These are phyloP conservation scores for Calyptomena viridis DNA, from an alignment of 2,113 vertebrate genomes.

Conservation along the genomic window DNA sequence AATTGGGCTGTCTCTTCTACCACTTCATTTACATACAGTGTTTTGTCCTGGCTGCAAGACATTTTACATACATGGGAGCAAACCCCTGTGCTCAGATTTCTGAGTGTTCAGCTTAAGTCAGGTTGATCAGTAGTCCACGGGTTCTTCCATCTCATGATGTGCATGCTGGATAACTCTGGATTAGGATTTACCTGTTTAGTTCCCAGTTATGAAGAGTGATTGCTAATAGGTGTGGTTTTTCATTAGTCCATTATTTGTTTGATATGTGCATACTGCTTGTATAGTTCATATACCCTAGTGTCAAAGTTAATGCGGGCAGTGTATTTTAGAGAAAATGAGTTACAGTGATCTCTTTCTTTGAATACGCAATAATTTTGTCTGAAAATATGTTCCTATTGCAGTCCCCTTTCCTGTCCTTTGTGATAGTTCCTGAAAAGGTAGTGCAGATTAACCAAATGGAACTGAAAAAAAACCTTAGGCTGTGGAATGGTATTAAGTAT, in stretches of 20 bases:
- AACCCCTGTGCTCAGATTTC: neutral
- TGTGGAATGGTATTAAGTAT: neutral
- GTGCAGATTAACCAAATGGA: neutral
- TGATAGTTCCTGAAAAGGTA: neutral
- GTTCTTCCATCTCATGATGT: neutral
- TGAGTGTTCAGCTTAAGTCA: neutral
- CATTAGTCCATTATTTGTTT: neutral
- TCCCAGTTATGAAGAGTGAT: neutral
- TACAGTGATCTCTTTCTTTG: neutral
- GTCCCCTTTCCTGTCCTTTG: neutral
- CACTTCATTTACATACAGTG: neutral
- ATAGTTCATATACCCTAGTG: neutral
- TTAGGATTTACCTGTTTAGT: neutral
- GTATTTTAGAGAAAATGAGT: neutral
- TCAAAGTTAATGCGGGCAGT: neutral
- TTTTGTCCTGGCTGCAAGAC: neutral
- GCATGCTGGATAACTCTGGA: neutral
- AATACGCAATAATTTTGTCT: neutral
- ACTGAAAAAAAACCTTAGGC: neutral
- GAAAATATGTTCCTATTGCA: neutral
- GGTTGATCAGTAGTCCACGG: neutral
- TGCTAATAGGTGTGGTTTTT: neutral
- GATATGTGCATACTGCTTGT: neutral
- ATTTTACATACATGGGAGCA: neutral
- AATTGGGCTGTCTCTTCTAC: neutral